phyloP scores from a whole-genome alignment of 2,113 vertebrate genomes.

The Erythrocebus patas region DNA sequence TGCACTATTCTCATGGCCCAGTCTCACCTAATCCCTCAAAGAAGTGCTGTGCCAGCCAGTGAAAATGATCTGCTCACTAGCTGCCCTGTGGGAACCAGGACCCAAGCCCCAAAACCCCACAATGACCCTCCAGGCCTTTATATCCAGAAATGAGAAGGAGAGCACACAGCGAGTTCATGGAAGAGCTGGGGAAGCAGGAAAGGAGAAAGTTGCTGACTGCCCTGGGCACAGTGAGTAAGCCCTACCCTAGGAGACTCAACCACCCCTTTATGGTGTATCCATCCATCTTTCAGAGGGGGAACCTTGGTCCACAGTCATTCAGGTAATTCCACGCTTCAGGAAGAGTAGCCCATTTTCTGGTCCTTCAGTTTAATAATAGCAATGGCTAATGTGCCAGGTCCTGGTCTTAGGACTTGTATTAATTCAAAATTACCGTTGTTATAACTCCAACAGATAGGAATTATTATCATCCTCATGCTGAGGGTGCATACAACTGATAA shows the following conservation, averaged over 20 bases:
- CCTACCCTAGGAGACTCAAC: background rate
- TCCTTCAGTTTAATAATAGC: background rate
- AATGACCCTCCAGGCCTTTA: no score
- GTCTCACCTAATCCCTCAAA: background rate
- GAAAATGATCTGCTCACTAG: accelerated
- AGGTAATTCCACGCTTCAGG: background rate
- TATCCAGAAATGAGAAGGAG: background rate
- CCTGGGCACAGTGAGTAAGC: background rate
- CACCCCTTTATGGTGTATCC: no score
- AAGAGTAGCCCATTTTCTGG: background rate
- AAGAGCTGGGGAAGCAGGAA: background rate
- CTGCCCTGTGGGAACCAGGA: background rate
- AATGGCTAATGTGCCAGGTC: no score
- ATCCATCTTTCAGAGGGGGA: background rate
- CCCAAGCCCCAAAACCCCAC: background rate
- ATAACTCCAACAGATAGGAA: background rate
- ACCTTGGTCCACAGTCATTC: no score
- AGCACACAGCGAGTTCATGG: background rate
- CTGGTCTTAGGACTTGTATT: background rate
- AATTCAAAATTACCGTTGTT: background rate
- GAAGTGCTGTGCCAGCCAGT: background rate
- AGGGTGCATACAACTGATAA: background rate
- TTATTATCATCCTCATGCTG: background rate
- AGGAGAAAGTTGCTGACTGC: background rate
- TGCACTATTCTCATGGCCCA: background rate